Percentiles rank a stretch among this genome's conserved stretches.
Conservation (phyloP, 2,113 vertebrate species). For the Columba janthina region DNA sequence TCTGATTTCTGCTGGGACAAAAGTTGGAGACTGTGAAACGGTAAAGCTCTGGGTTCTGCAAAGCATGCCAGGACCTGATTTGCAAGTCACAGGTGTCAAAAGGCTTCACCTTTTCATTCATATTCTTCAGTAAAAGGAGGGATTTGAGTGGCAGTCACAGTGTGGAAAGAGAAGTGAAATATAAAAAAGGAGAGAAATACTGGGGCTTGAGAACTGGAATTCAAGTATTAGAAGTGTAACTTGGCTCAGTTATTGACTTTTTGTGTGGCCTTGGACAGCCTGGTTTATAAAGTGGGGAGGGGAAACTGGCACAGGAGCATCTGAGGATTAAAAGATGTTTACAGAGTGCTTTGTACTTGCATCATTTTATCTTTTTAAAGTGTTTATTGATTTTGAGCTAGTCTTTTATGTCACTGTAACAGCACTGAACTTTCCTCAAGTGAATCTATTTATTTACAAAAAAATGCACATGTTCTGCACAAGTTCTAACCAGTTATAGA, state of each 20-base stretch:
- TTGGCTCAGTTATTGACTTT: conserved; percentile 13
- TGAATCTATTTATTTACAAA: not conserved
- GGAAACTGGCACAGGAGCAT: conserved; percentile 11
- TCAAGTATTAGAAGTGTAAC: not conserved
- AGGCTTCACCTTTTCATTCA: not conserved
- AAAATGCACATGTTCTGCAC: not conserved
- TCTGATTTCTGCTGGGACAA: not conserved
- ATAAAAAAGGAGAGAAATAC: not conserved
- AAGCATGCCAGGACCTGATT: not conserved
- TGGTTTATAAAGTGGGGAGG: not conserved
- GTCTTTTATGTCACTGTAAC: not conserved
- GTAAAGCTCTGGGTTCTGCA: not conserved
- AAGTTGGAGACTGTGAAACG: not conserved
- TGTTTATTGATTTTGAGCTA: conserved; percentile 26
- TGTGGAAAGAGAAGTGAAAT: not conserved
- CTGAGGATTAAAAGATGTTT: conserved; percentile 35
- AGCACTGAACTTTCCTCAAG: not conserved
- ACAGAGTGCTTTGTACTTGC: conserved; percentile 28
- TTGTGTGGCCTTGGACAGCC: not conserved
- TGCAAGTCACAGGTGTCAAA: not conserved
- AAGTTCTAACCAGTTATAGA: not conserved
- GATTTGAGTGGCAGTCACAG: not conserved
- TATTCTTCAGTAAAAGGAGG: not conserved
- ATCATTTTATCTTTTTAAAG: conserved; percentile 27
- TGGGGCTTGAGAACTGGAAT: not conserved